Base-by-base conservation (phyloP, 2,797 vertebrate species). In the Hydrocynus forskahlii region DNA sequence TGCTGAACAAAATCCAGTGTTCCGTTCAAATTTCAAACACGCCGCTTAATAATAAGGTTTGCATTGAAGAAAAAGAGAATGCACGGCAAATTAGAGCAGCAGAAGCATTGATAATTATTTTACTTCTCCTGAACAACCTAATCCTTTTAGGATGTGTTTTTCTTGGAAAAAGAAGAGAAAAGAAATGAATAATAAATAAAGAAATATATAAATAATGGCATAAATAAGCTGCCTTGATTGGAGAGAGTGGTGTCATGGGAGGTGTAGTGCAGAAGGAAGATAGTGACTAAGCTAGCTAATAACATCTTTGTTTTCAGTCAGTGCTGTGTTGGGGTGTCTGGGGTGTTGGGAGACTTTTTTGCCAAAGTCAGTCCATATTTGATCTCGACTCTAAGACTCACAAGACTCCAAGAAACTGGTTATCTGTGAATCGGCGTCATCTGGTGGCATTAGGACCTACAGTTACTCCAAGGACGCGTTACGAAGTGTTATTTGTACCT, bases 111-210 rank as follows among this genome's bases (percentile, higher is more conserved):
- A 91, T 93, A 93, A 94, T 94, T 93, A 91, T 93, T 93, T 88
- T 87, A 91, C 90, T 91, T 90, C 89, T 91, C 96, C 96, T 95
- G 96, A 96, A 96, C 94, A 95, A 94, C 96, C 96, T 98, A 99
- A 98, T 99, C 97, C 97, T 95, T 97, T 99, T 97, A 96, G 95
- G 93, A 94, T 94, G 95, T 94, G 95, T 95, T 95, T 95, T 89
- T 88, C 79, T 89, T 75, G 78, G 86, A 92, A 93, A 91, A 91
- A 75, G 83, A 81, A 71, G 88, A 87, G 79, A 89, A 91, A 92
- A 81, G 76, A 89, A 93, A 91, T 79, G 86, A 62, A 78, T 88
- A 91, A 93, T 94, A 94, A 94, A 94, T 93, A 94, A 64, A 64
- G 13, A 64, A 93, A 93, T 94, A 94, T 93, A 94, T 93, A 94